These are phyloP conservation scores for Luehdorfia chinensis DNA, from an alignment of 1,140 invertebrate species.

Conservation along the genomic window DNA sequence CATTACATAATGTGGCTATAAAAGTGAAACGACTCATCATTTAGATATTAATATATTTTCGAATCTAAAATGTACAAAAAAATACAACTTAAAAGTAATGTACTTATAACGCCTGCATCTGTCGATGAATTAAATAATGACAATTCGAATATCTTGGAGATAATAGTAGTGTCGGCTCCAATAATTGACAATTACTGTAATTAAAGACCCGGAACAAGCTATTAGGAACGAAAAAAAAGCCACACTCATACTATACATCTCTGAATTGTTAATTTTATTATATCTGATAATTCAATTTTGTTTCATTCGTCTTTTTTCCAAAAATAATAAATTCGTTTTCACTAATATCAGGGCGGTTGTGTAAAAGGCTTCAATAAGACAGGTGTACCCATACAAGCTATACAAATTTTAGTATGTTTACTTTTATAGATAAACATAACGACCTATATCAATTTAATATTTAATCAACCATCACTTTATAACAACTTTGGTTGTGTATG, in stretches of 20 bases:
- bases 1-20: no score
- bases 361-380: conserved; percentile 56
- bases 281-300: conserved; percentile 23
- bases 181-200: conserved; percentile 63
- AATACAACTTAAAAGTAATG: conserved; percentile 76
- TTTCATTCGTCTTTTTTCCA: conserved; percentile 41
- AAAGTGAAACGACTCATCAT: conserved; percentile 56
- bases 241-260: conserved; percentile 42
- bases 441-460: conserved; percentile 70
- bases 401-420: conserved; percentile 51
- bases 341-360: conserved; percentile 68
- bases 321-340: conserved; percentile 68
- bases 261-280: conserved; percentile 28
- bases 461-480: conserved; percentile 75
- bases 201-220: conserved; percentile 52
- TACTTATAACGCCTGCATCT: conserved; percentile 68
- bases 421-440: conserved; percentile 69
- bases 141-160: conserved; percentile 46
- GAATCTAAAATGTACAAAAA: conserved; percentile 77
- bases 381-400: conserved; percentile 50
- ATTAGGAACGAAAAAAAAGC: conserved; percentile 65
- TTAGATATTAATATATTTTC: conserved; percentile 76
- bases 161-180: conserved; percentile 44
- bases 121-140: conserved; percentile 58
- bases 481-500: conserved; percentile 77